Evolutionary conservation across 2,888 invertebrate species (phyloP).

Genomic region (Alitta virens): DNA sequence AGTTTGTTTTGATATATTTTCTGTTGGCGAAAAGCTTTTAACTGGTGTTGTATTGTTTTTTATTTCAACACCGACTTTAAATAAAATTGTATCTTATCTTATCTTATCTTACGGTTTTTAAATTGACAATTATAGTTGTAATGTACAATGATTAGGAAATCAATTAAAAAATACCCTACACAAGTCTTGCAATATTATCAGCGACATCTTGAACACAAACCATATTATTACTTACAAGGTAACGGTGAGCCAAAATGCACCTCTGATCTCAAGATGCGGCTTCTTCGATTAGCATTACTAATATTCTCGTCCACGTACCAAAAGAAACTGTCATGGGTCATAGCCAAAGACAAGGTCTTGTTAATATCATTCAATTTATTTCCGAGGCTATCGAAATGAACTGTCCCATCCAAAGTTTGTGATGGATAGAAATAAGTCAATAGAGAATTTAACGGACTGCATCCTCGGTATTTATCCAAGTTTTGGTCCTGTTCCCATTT

Average conservation of each 20-base stretch:
- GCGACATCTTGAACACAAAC: no score
- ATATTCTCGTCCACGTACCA: conserved; percentile 49
- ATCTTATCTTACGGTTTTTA: no score
- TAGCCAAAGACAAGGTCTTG: conserved; percentile 42
- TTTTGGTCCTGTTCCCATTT: conserved; percentile 21
- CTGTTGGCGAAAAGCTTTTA: no score
- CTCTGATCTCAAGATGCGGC: conserved; percentile 42
- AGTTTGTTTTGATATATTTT: no score
- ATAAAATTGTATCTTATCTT: no score
- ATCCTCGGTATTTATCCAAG: conserved; percentile 31
- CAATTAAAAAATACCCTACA: neutral
- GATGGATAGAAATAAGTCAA: conserved; percentile 50
- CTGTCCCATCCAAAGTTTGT: conserved; percentile 14
- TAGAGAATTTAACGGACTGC: conserved; percentile 47
- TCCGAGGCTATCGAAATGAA: conserved; percentile 46
- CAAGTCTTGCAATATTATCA: no score
- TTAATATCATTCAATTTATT: conserved; percentile 38
- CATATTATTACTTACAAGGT: conserved; percentile 36
- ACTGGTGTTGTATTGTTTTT: no score
- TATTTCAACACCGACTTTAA: no score
- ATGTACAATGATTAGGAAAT: no score
- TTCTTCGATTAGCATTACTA: conserved; percentile 37
- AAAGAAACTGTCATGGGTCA: conserved; percentile 44
- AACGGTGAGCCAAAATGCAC: conserved; percentile 48
- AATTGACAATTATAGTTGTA: no score